These are phyloP conservation scores for Acestrorhynchus altus DNA, from an alignment of 2,797 vertebrate genomes.

Conservation along the genomic window DNA sequence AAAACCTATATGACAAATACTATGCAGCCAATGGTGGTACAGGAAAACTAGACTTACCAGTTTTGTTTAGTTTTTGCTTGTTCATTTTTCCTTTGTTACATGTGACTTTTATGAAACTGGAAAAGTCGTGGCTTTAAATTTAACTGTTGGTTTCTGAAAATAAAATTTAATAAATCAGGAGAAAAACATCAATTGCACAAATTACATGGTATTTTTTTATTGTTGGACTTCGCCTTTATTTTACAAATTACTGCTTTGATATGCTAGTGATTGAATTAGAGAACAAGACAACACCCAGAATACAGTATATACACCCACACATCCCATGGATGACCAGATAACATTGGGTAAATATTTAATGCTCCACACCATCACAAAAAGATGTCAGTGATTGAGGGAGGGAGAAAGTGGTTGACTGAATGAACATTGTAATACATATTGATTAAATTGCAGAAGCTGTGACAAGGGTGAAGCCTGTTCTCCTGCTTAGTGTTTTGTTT, in stretches of 20 bases:
- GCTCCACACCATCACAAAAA: not conserved
- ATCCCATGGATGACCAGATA: not conserved
- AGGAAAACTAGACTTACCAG: no score
- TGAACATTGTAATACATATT: no score
- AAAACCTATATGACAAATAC: no score
- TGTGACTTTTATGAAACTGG: no score
- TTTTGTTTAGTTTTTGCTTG: no score
- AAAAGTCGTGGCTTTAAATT: not conserved
- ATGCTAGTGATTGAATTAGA: not conserved
- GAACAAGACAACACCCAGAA: not conserved
- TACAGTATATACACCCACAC: not conserved
- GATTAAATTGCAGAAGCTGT: no score
- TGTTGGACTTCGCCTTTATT: not conserved
- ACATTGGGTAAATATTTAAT: not conserved
- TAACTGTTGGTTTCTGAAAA: not conserved
- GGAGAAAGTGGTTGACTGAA: not conserved
- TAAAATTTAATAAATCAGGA: not conserved
- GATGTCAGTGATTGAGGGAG: not conserved
- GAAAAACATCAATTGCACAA: not conserved
- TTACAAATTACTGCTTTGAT: constrained; percentile 6
- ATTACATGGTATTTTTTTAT: not conserved
- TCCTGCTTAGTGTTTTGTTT: not conserved
- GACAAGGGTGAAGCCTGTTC: no score
- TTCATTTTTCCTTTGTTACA: no score
- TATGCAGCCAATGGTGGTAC: no score